Evolutionary conservation across 2,888 invertebrate species (phyloP), one percentile per base, ranked within the genome.

Genomic region (Lysandra coridon): DNA sequence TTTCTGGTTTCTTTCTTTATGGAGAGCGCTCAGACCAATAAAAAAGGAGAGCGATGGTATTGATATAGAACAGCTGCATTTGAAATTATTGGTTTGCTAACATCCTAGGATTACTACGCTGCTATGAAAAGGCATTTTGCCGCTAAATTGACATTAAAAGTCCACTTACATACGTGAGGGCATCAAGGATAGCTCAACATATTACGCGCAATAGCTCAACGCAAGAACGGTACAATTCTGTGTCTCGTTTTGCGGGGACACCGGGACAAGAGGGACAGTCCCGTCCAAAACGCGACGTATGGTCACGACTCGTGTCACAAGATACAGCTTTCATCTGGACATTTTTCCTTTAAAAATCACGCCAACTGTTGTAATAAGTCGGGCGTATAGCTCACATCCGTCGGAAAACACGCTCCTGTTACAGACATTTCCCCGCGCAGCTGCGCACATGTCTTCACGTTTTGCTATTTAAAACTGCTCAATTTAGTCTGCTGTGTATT

Each of bases 301-400:
- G 57, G 57, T 17, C 57, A 57, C 57, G 14, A 3, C 14, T 3
- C 12, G 14, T 57, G 94, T 94, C 94, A 94, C 93, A 91, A 94
- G 94, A 94, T 93, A 94, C 93, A 89, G 87, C 88, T 90, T 91
- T 94, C 94, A 94, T 94, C 93, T 94, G 94, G 94, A 91, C 88
- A 89, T 87, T 93, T 93, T 92, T 93, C 92, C 92, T 92, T 93
- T 92, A 91, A 92, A 93, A 93, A 93, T 92, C 91, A 90, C 90
- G 88, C 85, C 90, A 89, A 90, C 90, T 91, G 90, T 88, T 88
- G 87, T 90, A 89, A 90, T 89, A 83, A 83, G 80, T 87, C 86
- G 86, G 85, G 84, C 86, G 86, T 86, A 85, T 85, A 87, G 86
- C 85, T 87, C 84, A 87, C 90, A 89, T 92, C 92, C 92, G 90